These are phyloP conservation scores for Cyanistes caeruleus DNA, from an alignment of 2,113 vertebrate species.

Conservation along the genomic window DNA sequence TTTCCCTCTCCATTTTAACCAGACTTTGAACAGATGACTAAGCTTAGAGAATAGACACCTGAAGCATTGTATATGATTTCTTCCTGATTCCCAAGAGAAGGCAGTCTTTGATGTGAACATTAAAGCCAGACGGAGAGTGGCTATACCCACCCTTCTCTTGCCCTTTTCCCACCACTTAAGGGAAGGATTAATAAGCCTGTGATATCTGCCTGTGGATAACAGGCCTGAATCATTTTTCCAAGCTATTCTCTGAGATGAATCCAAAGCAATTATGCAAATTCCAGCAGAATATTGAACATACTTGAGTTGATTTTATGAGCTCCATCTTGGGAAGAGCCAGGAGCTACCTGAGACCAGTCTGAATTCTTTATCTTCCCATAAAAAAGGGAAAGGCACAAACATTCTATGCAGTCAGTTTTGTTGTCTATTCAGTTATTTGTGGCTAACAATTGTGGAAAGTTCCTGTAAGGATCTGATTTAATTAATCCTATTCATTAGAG, in stretches of 20 bases:
- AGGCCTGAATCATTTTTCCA: not conserved
- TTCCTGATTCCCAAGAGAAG: not conserved
- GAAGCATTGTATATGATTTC: not conserved
- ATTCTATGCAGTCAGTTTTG: not conserved
- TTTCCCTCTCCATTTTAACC: accelerated
- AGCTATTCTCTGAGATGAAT: not conserved
- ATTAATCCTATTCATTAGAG: not conserved
- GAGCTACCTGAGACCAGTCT: not conserved
- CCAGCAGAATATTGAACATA: not conserved
- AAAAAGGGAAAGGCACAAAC: not conserved
- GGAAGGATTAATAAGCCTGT: not conserved
- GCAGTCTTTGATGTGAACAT: not conserved
- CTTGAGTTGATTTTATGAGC: not conserved
- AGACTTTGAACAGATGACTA: not conserved
- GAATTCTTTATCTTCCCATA: not conserved
- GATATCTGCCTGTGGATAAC: not conserved
- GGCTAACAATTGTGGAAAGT: not conserved
- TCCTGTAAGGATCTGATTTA: not conserved
- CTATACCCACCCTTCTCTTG: not conserved
- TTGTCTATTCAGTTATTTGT: not conserved
- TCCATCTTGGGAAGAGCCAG: not conserved
- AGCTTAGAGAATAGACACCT: not conserved
- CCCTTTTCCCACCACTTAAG: not conserved
- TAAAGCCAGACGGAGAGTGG: not conserved
- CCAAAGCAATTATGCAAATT: not conserved